A percentile compares a stretch with the other conserved stretches of the same genome.
Conservation (phyloP, 1,140 invertebrate species). For the Saccostrea echinata region DNA sequence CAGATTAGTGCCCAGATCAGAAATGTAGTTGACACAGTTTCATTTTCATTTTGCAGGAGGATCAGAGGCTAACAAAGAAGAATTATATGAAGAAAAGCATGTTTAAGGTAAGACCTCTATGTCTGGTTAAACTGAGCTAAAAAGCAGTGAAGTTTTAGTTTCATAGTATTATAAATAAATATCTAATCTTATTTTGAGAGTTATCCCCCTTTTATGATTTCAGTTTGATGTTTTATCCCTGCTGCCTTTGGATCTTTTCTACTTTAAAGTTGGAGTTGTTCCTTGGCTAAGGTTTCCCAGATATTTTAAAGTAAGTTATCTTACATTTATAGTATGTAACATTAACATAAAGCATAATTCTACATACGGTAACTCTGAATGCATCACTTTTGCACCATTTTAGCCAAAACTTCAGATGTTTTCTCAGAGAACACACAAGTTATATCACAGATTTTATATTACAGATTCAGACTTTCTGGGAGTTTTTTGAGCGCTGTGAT, state of each 20-base stretch:
- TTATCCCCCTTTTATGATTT: constrained; percentile 60
- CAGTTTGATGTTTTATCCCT: constrained; percentile 91
- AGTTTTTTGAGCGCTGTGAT: constrained; percentile 93
- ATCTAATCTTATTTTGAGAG: background rate
- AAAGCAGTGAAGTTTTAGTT: too few relatives aligned
- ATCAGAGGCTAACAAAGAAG: constrained; percentile 85
- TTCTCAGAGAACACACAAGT: too few relatives aligned
- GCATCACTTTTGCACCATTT: too few relatives aligned
- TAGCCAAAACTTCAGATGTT: too few relatives aligned
- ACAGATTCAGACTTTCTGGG: constrained; percentile 92
- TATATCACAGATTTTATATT: constrained; percentile 56
- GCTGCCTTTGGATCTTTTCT: constrained; percentile 90
- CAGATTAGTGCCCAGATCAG: background rate
- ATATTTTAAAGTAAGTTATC: constrained; percentile 13
- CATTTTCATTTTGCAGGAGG: constrained; percentile 78
- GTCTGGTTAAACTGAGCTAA: background rate
- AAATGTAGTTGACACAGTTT: background rate
- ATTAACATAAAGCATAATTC: too few relatives aligned
- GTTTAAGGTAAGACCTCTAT: constrained; percentile 72
- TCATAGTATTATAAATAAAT: background rate
- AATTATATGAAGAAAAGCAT: constrained; percentile 87
- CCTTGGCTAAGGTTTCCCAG: constrained; percentile 89
- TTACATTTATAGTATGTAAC: too few relatives aligned
- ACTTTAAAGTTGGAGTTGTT: constrained; percentile 84
- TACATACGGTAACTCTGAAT: too few relatives aligned